phyloP scores from a whole-genome alignment of 2,113 vertebrate species.

The Zonotrichia leucophrys region DNA sequence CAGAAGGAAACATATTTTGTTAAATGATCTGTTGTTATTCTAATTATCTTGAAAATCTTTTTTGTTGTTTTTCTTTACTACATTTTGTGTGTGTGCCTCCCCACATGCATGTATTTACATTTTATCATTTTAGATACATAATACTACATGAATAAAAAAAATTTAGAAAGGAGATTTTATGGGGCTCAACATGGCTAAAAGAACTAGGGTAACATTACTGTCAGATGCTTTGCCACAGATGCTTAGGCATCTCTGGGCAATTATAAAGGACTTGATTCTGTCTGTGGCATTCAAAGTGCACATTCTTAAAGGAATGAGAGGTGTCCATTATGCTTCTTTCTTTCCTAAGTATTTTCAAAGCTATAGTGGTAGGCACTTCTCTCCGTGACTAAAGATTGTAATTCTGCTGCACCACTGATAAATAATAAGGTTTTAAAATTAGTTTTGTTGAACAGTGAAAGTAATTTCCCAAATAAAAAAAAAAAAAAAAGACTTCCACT shows the following conservation, averaged over 20 bases:
- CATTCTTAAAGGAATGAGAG: background rate
- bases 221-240: background rate
- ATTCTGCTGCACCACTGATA: background rate
- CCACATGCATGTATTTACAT: background rate
- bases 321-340: background rate
- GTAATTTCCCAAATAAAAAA: background rate
- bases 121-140: background rate
- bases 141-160: background rate
- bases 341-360: conserved; percentile 30
- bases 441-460: conserved; percentile 9
- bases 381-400: background rate
- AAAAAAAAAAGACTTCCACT: background rate
- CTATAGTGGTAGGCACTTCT: background rate
- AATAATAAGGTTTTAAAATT: conserved; percentile 22
- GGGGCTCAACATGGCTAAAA: background rate
- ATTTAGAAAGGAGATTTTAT: background rate
- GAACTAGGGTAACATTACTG: background rate
- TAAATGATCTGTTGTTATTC: background rate
- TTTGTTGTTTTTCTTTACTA: rapidly evolving
- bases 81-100: background rate
- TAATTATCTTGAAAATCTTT: background rate
- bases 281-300: background rate
- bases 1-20: background rate
- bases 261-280: background rate
- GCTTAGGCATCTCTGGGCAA: background rate